Percentiles rank a stretch among this genome's conserved stretches.
These are phyloP conservation scores for Synchiropus splendidus DNA, from an alignment of 2,113 vertebrate species.

Conservation along the genomic window DNA sequence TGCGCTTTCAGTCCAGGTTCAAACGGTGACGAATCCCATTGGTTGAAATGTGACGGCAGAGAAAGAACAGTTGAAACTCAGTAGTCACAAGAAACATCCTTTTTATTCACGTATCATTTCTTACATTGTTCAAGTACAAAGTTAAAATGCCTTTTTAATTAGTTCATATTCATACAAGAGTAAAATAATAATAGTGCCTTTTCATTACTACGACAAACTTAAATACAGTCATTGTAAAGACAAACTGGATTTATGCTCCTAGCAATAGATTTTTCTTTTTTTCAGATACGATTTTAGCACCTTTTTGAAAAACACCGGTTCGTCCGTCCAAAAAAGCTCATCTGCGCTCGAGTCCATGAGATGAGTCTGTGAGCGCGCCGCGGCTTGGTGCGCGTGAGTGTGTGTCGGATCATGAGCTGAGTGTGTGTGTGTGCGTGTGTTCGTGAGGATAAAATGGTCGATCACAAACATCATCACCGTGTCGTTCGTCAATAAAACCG, in stretches of 20 bases:
- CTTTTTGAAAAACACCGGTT: constrained; percentile 80
- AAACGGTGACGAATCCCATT: too few species aligned
- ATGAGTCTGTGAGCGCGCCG: constrained; percentile 69
- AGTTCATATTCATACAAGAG: constrained; percentile 96
- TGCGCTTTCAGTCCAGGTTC: too few species aligned
- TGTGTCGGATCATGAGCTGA: constrained; percentile 25
- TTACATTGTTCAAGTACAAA: constrained; percentile 96
- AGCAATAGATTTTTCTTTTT: constrained; percentile 88
- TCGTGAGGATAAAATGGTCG: constrained; percentile 13
- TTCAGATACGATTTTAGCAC: constrained; percentile 99
- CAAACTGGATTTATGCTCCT: constrained; percentile 82
- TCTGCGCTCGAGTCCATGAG: constrained; percentile 69
- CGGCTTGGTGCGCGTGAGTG: constrained; percentile 53
- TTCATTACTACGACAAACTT: constrained; percentile 94
- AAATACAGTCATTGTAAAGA: constrained; percentile 99
- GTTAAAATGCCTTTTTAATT: constrained; percentile 98
- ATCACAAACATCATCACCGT: constrained; percentile 56
- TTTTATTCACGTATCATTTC: constrained; percentile 76
- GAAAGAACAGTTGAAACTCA: neutral
- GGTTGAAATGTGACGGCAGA: neutral
- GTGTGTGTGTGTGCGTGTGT: constrained; percentile 43
- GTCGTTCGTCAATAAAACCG: constrained; percentile 55
- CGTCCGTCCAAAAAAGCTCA: constrained; percentile 72
- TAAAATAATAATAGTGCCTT: constrained; percentile 99
- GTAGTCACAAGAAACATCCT: constrained; percentile 86